Percentiles rank a stretch among this genome's conserved stretches.
phyloP scores from a whole-genome alignment of 2,888 invertebrate genomes.

The Alcis repandata region DNA sequence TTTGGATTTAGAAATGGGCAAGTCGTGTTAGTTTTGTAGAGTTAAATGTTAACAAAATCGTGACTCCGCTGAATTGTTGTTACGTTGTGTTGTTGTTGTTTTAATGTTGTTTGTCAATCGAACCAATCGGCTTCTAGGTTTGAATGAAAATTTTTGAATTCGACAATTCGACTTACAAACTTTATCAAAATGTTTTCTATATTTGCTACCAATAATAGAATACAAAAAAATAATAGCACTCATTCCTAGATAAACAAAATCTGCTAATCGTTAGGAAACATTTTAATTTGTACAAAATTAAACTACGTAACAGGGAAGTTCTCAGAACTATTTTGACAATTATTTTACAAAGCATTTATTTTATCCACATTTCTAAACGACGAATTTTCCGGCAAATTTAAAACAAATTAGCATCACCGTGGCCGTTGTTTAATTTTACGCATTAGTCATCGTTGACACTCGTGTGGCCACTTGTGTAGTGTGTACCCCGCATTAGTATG shows the following conservation, averaged over 20 bases:
- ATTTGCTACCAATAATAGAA: background rate
- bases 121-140: slow-evolving; percentile 29
- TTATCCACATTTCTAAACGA: no score
- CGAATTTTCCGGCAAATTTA: background rate
- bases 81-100: slow-evolving; percentile 45
- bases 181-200: background rate
- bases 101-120: slow-evolving; percentile 35
- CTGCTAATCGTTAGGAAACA: no score
- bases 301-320: no score
- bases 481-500: slow-evolving; percentile 38
- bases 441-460: slow-evolving; percentile 42
- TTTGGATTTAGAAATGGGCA: slow-evolving; percentile 22
- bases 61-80: slow-evolving; percentile 40
- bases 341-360: no score
- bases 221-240: background rate
- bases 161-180: background rate
- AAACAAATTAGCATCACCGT: slow-evolving; percentile 31
- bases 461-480: slow-evolving; percentile 28
- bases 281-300: no score
- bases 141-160: slow-evolving; percentile 14
- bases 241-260: background rate
- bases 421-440: slow-evolving; percentile 33
- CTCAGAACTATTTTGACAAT: no score
- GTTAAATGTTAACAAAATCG: slow-evolving; percentile 42
- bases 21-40: slow-evolving; percentile 31